Percentiles rank a stretch among this genome's conserved stretches.
Evolutionary conservation across 2,113 vertebrate genomes (phyloP).

Genomic region (Naja naja): DNA sequence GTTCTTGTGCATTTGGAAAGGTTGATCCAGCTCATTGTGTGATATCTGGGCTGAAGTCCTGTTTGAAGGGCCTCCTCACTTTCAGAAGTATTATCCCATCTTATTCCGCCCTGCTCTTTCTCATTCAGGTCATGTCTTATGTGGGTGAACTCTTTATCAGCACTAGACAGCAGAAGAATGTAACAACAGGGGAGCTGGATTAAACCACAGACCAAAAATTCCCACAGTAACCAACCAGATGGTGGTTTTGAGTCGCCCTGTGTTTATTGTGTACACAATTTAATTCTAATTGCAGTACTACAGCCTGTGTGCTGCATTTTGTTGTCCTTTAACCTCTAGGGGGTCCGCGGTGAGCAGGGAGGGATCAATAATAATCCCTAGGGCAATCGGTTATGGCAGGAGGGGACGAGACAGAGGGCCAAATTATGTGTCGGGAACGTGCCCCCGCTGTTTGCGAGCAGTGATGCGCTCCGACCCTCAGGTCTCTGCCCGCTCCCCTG

Average conservation of each 20-base stretch:
- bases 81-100: not conserved
- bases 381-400: too few species aligned
- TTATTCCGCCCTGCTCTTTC: not conserved
- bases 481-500: too few species aligned
- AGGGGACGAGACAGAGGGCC: too few species aligned
- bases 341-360: too few species aligned
- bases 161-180: not conserved
- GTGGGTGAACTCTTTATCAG: not conserved
- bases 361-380: too few species aligned
- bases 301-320: not conserved
- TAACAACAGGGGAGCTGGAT: not conserved
- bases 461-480: too few species aligned
- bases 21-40: not conserved
- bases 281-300: not conserved
- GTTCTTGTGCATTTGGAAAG: not conserved
- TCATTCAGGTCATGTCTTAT: not conserved
- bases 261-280: not conserved
- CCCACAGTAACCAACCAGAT: not conserved
- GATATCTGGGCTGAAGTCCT: not conserved
- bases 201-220: not conserved
- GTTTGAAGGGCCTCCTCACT: not conserved
- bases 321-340: not conserved
- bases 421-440: too few species aligned
- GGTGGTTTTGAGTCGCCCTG: not conserved
- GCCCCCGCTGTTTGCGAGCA: too few species aligned